A percentile compares a stretch with the other conserved stretches of the same genome.
Evolutionary conservation across 2,113 vertebrate species (phyloP).

Genomic region (Ageneiosus marmoratus): DNA sequence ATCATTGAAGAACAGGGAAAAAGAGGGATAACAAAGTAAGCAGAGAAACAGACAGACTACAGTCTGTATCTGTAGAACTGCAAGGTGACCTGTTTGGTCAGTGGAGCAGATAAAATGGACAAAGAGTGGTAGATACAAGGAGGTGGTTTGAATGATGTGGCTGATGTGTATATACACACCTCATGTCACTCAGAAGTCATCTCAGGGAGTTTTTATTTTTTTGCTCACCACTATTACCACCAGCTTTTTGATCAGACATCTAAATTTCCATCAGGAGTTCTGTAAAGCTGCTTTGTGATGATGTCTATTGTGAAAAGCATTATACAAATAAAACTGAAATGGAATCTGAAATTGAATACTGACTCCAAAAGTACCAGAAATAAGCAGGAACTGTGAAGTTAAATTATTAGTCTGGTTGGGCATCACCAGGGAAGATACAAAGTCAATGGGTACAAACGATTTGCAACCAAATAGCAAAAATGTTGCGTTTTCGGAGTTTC

Average conservation of each 20-base stretch:
- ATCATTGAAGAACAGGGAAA: too few species aligned
- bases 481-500: not conserved
- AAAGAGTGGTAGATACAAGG: too few species aligned
- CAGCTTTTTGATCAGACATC: not conserved
- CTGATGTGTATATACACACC: too few species aligned
- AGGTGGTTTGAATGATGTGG: too few species aligned
- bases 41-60: too few species aligned
- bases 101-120: too few species aligned
- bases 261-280: not conserved
- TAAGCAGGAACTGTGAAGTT: not conserved
- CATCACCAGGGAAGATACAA: not conserved
- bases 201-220: not conserved
- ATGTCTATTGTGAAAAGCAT: not conserved
- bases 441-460: not conserved
- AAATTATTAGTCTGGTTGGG: not conserved
- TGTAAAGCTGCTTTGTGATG: not conserved
- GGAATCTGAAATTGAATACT: not conserved
- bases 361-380: not conserved
- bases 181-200: too few species aligned
- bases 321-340: not conserved
- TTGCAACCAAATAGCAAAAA: not conserved
- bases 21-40: too few species aligned
- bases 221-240: not conserved
- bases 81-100: too few species aligned
- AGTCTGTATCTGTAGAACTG: too few species aligned